These are phyloP conservation scores for Laspeyria flexula DNA, from an alignment of 2,888 invertebrate species.

Conservation along the genomic window DNA sequence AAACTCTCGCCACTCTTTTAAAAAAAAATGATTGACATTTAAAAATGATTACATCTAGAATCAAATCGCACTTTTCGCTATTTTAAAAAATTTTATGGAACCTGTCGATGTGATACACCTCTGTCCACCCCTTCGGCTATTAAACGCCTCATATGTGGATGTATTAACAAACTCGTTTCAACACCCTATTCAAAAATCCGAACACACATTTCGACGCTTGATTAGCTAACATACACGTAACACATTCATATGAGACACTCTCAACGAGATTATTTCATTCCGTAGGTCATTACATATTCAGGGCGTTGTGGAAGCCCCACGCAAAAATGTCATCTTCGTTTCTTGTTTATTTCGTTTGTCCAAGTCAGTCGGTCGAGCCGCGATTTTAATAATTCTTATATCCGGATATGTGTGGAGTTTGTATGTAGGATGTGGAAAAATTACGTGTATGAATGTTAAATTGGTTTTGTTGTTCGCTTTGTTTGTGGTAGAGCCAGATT, in stretches of 20 bases:
- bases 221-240: constrained; percentile 4
- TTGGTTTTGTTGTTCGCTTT: constrained; percentile 5
- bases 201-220: constrained; percentile 2
- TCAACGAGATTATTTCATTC: constrained; percentile 28
- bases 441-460: constrained; percentile 12
- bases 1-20: too few species aligned
- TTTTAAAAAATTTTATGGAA: too few species aligned
- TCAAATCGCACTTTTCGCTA: too few species aligned
- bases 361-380: constrained; percentile 15
- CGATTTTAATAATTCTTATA: constrained; percentile 44
- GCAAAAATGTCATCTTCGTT: constrained; percentile 44
- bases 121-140: too few species aligned
- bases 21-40: too few species aligned
- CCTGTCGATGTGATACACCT: too few species aligned
- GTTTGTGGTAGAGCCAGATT: too few species aligned
- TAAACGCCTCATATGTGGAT: too few species aligned
- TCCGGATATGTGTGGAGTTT: constrained; percentile 17
- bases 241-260: constrained; percentile 15
- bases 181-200: too few species aligned
- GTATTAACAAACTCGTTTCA: too few species aligned
- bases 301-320: constrained; percentile 27
- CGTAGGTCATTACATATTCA: constrained; percentile 47
- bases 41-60: too few species aligned
- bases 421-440: constrained; percentile 14
- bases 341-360: constrained; percentile 36